Evolutionary conservation across 2,113 vertebrate genomes (phyloP).

Genomic region (Formicarius rufipectus): DNA sequence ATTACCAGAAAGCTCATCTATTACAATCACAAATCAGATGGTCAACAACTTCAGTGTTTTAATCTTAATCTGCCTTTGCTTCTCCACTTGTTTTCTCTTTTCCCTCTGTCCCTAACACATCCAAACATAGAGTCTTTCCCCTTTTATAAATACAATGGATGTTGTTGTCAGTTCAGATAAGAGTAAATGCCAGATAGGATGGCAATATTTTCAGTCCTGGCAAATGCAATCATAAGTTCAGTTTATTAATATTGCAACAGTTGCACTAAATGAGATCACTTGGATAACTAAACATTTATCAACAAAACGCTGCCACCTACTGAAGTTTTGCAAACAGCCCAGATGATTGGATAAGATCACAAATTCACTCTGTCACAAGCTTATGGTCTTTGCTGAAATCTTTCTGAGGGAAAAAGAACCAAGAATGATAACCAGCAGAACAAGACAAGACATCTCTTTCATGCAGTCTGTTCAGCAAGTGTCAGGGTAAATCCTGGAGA

Average conservation of each 20-base stretch:
- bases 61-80: slow-evolving; percentile 1
- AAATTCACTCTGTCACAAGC: slow-evolving; percentile 79
- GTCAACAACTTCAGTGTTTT: background rate
- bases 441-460: slow-evolving; percentile 69
- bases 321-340: slow-evolving; percentile 83
- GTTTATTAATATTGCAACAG: slow-evolving; percentile 86
- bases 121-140: background rate
- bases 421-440: slow-evolving; percentile 73
- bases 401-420: slow-evolving; percentile 4
- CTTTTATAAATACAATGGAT: slow-evolving; percentile 65
- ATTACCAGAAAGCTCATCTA: background rate
- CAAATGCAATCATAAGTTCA: slow-evolving; percentile 79
- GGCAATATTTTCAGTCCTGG: slow-evolving; percentile 76
- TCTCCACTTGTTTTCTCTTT: background rate
- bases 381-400: slow-evolving; percentile 76
- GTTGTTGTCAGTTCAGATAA: slow-evolving; percentile 79
- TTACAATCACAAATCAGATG: slow-evolving; percentile 14
- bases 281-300: slow-evolving; percentile 85
- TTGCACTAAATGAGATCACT: slow-evolving; percentile 82
- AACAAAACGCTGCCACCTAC: slow-evolving; percentile 86
- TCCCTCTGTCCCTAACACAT: slow-evolving; percentile 14
- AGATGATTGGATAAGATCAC: slow-evolving; percentile 82
- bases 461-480: slow-evolving; percentile 58
- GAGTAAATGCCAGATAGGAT: slow-evolving; percentile 72
- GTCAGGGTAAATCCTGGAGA: slow-evolving; percentile 64